A percentile compares a stretch with the other conserved stretches of the same genome.
These are phyloP conservation scores for Phasia obesa DNA, from an alignment of 2,888 invertebrate species.

Conservation along the genomic window DNA sequence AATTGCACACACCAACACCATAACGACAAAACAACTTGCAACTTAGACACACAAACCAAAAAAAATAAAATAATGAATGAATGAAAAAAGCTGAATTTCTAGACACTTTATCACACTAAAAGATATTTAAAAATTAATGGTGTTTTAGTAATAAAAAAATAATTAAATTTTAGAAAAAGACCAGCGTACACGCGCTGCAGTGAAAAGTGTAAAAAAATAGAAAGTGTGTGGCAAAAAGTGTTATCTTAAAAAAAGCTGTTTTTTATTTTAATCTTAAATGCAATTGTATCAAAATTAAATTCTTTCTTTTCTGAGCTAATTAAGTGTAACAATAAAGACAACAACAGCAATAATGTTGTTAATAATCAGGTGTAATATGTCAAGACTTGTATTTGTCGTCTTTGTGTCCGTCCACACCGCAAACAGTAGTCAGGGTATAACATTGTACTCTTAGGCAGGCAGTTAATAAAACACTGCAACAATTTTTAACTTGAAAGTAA, in stretches of 20 bases:
- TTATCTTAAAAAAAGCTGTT: slow-evolving; percentile 56
- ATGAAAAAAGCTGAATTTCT: slow-evolving; percentile 56
- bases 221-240: slow-evolving; percentile 27
- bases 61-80: slow-evolving; percentile 17
- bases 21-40: slow-evolving; percentile 28
- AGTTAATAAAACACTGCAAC: slow-evolving; percentile 48
- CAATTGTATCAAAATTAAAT: slow-evolving; percentile 30
- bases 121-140: slow-evolving; percentile 35
- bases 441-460: slow-evolving; percentile 7
- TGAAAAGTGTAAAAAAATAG: slow-evolving; percentile 29
- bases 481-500: slow-evolving; percentile 61
- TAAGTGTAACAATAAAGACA: slow-evolving; percentile 53
- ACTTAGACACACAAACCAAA: background rate
- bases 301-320: slow-evolving; percentile 32
- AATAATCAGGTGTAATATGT: slow-evolving; percentile 69
- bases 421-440: slow-evolving; percentile 46
- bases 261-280: slow-evolving; percentile 15
- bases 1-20: slow-evolving; percentile 65
- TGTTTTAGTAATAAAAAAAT: slow-evolving; percentile 14
- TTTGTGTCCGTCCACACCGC: background rate
- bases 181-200: slow-evolving; percentile 36
- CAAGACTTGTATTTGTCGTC: no score
- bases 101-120: slow-evolving; percentile 53
- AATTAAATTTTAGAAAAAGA: slow-evolving; percentile 33
- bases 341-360: slow-evolving; percentile 36